These are phyloP conservation scores for Coelopa frigida DNA, from an alignment of 1,140 invertebrate genomes.

Conservation along the genomic window DNA sequence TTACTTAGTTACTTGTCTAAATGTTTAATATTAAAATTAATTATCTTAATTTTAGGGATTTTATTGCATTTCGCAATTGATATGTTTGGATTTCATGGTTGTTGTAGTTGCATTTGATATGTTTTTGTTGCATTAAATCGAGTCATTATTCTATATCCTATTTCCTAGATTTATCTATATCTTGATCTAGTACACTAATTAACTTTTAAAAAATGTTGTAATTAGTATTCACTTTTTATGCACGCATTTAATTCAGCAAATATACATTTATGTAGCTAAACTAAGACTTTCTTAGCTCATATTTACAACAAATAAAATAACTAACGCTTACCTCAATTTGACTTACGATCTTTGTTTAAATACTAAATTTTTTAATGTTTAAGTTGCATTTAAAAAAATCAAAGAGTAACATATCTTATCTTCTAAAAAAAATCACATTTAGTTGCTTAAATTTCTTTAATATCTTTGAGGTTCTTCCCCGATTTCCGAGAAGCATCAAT, in stretches of 20 bases:
- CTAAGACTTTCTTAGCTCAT: neutral
- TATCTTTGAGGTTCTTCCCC: too few species aligned
- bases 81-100: constrained; percentile 33
- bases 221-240: too few species aligned
- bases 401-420: too few species aligned
- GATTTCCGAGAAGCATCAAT: too few species aligned
- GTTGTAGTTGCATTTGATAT: constrained; percentile 20
- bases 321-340: constrained; percentile 11
- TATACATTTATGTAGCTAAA: too few species aligned
- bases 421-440: constrained; percentile 44
- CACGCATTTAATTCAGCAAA: too few species aligned
- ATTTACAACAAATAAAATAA: neutral
- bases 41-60: constrained; percentile 17
- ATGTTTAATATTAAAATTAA: constrained; percentile 12
- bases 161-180: too few species aligned
- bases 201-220: too few species aligned
- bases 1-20: constrained; percentile 16
- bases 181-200: too few species aligned
- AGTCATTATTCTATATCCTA: too few species aligned
- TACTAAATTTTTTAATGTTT: neutral
- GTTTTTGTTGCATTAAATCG: neutral
- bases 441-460: constrained; percentile 36
- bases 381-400: constrained; percentile 8
- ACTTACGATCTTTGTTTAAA: neutral
- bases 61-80: constrained; percentile 24